Conservation (phyloP, 2,797 vertebrate genomes). For the Ctenosaura bakeri region DNA sequence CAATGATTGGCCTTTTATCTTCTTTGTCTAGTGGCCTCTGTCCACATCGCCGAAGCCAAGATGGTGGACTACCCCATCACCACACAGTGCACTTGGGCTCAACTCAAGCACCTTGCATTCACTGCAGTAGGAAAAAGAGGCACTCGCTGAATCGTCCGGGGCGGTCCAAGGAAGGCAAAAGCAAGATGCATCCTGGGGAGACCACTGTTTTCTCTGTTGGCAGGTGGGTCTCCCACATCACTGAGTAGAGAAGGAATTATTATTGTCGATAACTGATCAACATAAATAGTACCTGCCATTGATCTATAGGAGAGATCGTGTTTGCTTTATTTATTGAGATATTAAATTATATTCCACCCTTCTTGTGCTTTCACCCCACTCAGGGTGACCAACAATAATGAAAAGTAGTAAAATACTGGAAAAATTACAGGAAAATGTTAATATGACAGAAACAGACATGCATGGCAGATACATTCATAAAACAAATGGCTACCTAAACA, state of each 20-base stretch:
- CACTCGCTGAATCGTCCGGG: constrained; percentile 86
- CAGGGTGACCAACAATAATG: too few species aligned
- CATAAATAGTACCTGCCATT: background rate
- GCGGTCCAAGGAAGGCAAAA: constrained; percentile 86
- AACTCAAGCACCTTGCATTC: constrained; percentile 89
- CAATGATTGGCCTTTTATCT: background rate
- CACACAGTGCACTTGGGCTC: constrained; percentile 93
- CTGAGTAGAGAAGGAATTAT: background rate
- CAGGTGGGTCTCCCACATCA: constrained; percentile 86
- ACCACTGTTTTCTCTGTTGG: constrained; percentile 96
- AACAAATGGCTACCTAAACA: background rate
- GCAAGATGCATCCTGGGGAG: constrained; percentile 86
- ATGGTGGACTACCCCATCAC: constrained; percentile 86
- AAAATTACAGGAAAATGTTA: too few species aligned
- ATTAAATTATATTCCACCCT: too few species aligned
- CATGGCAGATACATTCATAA: background rate
- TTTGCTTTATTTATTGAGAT: background rate
- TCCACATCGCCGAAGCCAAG: constrained; percentile 85
- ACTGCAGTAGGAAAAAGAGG: constrained; percentile 86
- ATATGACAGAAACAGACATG: too few species aligned
- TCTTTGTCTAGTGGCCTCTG: constrained; percentile 77
- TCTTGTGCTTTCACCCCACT: too few species aligned
- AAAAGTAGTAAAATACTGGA: too few species aligned
- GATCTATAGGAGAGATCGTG: background rate
- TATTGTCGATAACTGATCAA: background rate